Evolutionary conservation across 2,888 invertebrate species (phyloP).

Genomic region (Bedellia somnulentella): DNA sequence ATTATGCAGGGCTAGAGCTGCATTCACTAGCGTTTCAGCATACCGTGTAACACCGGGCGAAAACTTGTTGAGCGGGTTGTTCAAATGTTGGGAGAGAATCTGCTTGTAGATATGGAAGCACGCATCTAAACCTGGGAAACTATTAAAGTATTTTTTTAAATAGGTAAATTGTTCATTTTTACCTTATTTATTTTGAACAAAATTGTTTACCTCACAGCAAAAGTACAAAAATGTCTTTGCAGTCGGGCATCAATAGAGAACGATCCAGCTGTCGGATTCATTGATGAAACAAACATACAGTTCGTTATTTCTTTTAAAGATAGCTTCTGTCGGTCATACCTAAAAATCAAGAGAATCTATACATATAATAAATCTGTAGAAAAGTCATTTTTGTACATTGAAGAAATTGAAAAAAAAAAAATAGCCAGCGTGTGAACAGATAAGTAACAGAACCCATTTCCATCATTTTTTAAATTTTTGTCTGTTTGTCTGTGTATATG

Average conservation of each 20-base stretch:
- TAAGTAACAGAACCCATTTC: too few relatives aligned
- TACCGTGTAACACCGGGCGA: slow-evolving; percentile 58
- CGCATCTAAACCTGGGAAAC: slow-evolving; percentile 83
- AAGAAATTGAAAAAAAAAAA: too few relatives aligned
- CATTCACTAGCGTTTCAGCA: slow-evolving; percentile 64
- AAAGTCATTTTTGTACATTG: too few relatives aligned
- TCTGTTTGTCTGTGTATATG: too few relatives aligned
- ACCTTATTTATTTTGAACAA: neutral
- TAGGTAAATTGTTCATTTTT: slow-evolving; percentile 9
- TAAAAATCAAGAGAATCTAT: too few relatives aligned
- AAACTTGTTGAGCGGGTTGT: slow-evolving; percentile 69
- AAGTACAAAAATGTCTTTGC: slow-evolving; percentile 85
- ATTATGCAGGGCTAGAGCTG: slow-evolving; percentile 76
- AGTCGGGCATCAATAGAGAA: slow-evolving; percentile 91
- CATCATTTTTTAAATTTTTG: too few relatives aligned
- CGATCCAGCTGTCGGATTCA: slow-evolving; percentile 96
- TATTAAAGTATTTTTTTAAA: too few relatives aligned
- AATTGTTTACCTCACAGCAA: slow-evolving; percentile 71
- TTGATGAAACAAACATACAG: slow-evolving; percentile 91
- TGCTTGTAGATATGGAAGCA: slow-evolving; percentile 81
- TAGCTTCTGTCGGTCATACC: slow-evolving; percentile 86
- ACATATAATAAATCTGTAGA: too few relatives aligned
- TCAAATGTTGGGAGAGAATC: slow-evolving; percentile 78
- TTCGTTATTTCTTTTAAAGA: slow-evolving; percentile 88
- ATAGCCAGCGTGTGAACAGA: too few relatives aligned